phyloP scores from a whole-genome alignment of 1,140 invertebrate species.

The Bombyx mori region DNA sequence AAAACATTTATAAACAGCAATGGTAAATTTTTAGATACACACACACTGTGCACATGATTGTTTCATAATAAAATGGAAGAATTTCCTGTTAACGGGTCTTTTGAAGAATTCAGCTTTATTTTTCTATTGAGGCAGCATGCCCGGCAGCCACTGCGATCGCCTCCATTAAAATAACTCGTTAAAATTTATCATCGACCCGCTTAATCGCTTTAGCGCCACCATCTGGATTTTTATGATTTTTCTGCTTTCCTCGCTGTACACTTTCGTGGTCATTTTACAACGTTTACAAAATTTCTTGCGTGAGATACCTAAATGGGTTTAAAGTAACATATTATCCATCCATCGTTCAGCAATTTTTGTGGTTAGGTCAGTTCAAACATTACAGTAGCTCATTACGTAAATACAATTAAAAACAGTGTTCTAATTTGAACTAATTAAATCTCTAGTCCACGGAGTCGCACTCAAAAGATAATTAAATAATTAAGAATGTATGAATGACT shows the following conservation, averaged over 20 bases:
- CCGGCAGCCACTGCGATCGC: constrained; percentile 63
- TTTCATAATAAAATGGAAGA: no score
- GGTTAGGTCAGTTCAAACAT: constrained; percentile 4
- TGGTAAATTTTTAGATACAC: no score
- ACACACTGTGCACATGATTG: no score
- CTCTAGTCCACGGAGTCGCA: constrained; percentile 49
- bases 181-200: constrained; percentile 71
- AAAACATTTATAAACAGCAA: no score
- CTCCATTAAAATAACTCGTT: constrained; percentile 71
- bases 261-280: constrained; percentile 65
- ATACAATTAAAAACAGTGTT: constrained; percentile 25
- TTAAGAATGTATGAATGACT: constrained; percentile 68
- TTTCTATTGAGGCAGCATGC: constrained; percentile 64
- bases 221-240: constrained; percentile 71
- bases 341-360: constrained; percentile 9
- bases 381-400: constrained; percentile 18
- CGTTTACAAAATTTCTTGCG: constrained; percentile 56
- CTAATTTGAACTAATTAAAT: constrained; percentile 62
- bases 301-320: constrained; percentile 32
- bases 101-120: constrained; percentile 57
- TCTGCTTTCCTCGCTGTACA: constrained; percentile 61
- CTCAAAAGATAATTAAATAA: constrained; percentile 69
- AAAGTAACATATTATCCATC: constrained; percentile 22
- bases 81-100: constrained; percentile 44
- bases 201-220: constrained; percentile 69